A percentile compares a stretch with the other conserved stretches of the same genome.
These are phyloP conservation scores for Urocynchramus pylzowi DNA, from an alignment of 2,113 vertebrate genomes.

Conservation along the genomic window DNA sequence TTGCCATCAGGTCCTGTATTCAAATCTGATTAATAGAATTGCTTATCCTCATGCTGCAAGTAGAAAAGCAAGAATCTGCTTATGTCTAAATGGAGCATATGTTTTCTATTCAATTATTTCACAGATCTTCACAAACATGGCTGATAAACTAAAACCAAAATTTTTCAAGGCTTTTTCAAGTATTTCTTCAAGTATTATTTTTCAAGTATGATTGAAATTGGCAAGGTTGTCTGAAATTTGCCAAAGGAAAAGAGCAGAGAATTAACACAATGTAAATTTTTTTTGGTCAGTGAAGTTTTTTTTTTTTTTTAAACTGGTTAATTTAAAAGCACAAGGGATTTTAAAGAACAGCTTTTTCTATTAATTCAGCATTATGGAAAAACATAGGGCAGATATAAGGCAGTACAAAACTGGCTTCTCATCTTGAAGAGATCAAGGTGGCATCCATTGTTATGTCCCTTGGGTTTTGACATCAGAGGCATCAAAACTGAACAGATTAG, in stretches of 20 bases:
- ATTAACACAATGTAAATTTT: neutral
- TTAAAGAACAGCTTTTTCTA: neutral
- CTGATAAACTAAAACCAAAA: neutral
- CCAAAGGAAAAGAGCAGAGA: neutral
- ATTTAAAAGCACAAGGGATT: neutral
- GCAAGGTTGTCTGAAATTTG: neutral
- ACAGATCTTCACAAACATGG: neutral
- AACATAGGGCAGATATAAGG: neutral
- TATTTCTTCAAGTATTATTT: neutral
- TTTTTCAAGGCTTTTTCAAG: neutral
- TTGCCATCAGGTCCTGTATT: neutral
- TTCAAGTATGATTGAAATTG: neutral
- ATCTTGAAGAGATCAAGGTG: neutral
- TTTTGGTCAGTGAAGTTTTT: neutral
- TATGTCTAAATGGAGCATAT: neutral
- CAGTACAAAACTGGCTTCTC: neutral
- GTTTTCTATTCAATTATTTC: neutral
- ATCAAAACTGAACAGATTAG: neutral
- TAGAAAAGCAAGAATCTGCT: neutral
- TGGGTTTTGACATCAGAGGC: neutral
- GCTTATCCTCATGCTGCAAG: neutral
- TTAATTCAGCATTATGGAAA: neutral
- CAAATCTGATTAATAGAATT: neutral
- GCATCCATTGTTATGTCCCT: neutral
- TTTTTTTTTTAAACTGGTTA: neutral